phyloP scores from a whole-genome alignment of 2,113 vertebrate species.

The Istiophorus platypterus region DNA sequence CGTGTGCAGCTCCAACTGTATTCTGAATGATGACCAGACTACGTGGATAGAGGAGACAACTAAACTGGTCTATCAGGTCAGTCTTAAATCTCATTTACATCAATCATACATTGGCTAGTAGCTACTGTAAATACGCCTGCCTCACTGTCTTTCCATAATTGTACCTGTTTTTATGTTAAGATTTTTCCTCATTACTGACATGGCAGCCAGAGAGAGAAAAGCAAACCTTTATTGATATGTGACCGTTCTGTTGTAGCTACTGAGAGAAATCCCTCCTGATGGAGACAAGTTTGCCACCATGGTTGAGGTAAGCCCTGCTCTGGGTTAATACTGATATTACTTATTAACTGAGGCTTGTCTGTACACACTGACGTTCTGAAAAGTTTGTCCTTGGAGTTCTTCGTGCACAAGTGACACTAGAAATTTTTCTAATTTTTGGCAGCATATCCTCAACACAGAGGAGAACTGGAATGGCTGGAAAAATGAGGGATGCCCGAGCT shows the following conservation, averaged over 20 bases:
- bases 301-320: constrained; percentile 90
- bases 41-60: constrained; percentile 98
- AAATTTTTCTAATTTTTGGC: constrained; percentile 7
- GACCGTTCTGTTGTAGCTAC: constrained; percentile 83
- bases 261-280: constrained; percentile 95
- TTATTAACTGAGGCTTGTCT: neutral
- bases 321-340: neutral
- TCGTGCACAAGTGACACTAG: neutral
- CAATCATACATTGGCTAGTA: neutral
- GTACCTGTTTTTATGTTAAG: neutral
- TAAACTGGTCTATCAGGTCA: constrained; percentile 96
- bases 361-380: neutral
- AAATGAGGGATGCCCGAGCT: constrained; percentile 98
- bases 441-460: constrained; percentile 98
- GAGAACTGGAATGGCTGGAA: constrained; percentile 99
- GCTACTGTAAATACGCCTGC: neutral
- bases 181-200: neutral
- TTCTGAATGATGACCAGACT: constrained; percentile 95
- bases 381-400: neutral
- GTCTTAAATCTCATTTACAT: constrained; percentile 46
- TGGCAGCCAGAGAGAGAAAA: neutral
- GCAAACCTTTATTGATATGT: neutral
- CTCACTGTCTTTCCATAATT: neutral
- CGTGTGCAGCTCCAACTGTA: constrained; percentile 90
- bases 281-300: constrained; percentile 95